Evolutionary conservation across 2,113 vertebrate genomes (phyloP), one percentile per base, ranked within the genome.

Genomic region (Gambusia holbrooki): DNA sequence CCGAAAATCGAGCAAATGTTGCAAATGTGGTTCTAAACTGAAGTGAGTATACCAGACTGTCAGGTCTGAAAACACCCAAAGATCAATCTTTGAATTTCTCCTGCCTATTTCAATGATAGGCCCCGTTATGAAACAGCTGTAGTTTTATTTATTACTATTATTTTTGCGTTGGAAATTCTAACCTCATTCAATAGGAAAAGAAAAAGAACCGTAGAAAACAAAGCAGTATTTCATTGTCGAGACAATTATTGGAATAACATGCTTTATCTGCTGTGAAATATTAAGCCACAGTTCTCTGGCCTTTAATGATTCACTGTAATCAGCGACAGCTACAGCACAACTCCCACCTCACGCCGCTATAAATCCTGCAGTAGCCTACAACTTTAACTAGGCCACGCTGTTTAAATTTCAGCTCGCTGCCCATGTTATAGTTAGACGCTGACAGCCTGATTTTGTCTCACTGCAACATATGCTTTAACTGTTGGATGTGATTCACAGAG

Each of bases 231-330:
- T 54, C 51, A 25, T 54, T 17, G 25, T 25, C 22, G n/a, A 54
- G 51, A n/a, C 9, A 58, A 58, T 25, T n/a, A 3, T 58, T 58
- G 25, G 22, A 58, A 25, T 68, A 48, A 48, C 29, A 28, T 0
- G 83, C 70, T 37, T 29, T 37, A 11, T 37, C 65, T 62, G 70
- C 33, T 35, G 35, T 71, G 30, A 71, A 58, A 71, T 33, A 81
- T 58, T 72, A 48, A 19, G 45, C 1, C 45, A 48, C 45, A 28
- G 77, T 68, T 82, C 68, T 83, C 62, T 30, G 14, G 62, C 33
- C 42, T 75, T 80, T 81, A 87, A 84, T 86, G 75, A 84, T 87
- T 83, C 69, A 80, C 72, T 28, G 32, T 75, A 75, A 85, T 82
- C 81, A 37, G 69, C 30, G 63, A 37, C 83, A 81, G 68, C 69